phyloP scores from a whole-genome alignment of 2,888 invertebrate genomes.

The Idaea dimidiata region DNA sequence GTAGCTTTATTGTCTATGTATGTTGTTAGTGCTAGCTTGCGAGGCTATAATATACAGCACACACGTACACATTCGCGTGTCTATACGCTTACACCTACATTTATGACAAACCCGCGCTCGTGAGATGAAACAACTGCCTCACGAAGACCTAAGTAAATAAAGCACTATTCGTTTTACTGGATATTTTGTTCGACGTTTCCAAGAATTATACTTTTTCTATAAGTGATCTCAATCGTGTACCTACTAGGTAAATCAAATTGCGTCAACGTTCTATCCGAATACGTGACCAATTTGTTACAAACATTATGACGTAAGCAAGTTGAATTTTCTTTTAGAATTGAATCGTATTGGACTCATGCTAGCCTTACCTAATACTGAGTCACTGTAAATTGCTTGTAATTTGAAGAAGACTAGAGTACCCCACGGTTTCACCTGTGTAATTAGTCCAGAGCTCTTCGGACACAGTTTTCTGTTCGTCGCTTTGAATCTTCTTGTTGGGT shows the following conservation, averaged over 20 bases:
- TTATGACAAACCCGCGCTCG: too few species aligned
- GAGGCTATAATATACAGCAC: too few species aligned
- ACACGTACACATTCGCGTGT: too few species aligned
- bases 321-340: constrained; percentile 36
- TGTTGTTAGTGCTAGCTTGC: too few species aligned
- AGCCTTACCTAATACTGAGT: neutral
- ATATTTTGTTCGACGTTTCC: neutral
- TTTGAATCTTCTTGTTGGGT: too few species aligned
- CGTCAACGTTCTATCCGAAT: constrained; percentile 29
- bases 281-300: constrained; percentile 31
- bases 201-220: neutral
- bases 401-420: too few species aligned
- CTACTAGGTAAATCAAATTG: constrained; percentile 18
- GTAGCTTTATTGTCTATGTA: too few species aligned
- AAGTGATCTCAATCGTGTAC: constrained; percentile 3
- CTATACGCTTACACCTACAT: too few species aligned
- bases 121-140: too few species aligned
- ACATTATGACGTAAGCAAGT: constrained; percentile 17
- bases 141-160: neutral
- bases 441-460: too few species aligned
- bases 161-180: neutral
- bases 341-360: neutral
- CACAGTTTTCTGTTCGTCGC: too few species aligned
- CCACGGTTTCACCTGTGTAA: too few species aligned
- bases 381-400: neutral